phyloP scores from a whole-genome alignment of 2,888 invertebrate species.

The Eudemis profundana region DNA sequence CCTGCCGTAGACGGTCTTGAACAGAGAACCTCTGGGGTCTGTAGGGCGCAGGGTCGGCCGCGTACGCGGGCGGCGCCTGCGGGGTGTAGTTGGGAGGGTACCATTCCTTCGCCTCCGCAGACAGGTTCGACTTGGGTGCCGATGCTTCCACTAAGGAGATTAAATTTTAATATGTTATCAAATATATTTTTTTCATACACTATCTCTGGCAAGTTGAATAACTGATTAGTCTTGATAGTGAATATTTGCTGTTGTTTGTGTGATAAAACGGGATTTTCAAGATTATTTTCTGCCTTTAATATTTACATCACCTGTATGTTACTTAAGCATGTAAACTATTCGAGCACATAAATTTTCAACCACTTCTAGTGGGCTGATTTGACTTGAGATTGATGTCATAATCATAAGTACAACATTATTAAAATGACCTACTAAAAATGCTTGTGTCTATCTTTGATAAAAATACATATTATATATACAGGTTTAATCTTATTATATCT shows the following conservation, averaged over 20 bases:
- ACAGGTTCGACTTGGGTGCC: constrained; percentile 77
- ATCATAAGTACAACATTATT: too few relatives aligned
- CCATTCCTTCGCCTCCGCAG: constrained; percentile 87
- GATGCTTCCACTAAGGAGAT: constrained; percentile 66
- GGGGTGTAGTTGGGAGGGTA: constrained; percentile 83
- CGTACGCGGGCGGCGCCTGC: constrained; percentile 64
- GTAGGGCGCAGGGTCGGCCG: constrained; percentile 66
- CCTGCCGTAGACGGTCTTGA: constrained; percentile 79
- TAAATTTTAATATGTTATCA: not conserved
- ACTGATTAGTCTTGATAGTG: not conserved
- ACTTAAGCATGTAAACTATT: not conserved
- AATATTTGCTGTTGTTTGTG: not conserved
- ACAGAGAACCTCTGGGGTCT: constrained; percentile 74
- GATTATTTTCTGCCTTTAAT: not conserved
- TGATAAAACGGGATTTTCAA: not conserved
- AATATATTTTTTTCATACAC: not conserved
- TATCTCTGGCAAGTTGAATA: not conserved
- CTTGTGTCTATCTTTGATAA: too few relatives aligned
- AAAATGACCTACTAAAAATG: too few relatives aligned
- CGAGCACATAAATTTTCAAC: too few relatives aligned
- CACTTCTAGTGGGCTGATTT: not conserved
- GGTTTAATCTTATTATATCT: not conserved
- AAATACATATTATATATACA: too few relatives aligned
- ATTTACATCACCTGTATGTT: not conserved
- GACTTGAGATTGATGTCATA: too few relatives aligned